Percentiles rank a stretch among this genome's conserved stretches.
These are phyloP conservation scores for Bimastos eiseni DNA, from an alignment of 2,888 invertebrate species.

Conservation along the genomic window DNA sequence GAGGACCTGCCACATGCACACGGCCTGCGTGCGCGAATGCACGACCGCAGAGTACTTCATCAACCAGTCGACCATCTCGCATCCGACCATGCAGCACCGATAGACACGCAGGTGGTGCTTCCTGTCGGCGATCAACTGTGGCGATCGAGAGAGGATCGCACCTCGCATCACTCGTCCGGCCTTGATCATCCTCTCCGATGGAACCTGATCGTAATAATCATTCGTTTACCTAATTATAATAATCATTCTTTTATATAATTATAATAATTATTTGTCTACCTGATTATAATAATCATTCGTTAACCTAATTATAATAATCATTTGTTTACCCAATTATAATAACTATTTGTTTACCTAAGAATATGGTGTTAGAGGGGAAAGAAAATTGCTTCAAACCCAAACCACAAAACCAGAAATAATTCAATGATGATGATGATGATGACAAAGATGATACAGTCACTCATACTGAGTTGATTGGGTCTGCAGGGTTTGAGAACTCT, in stretches of 20 bases:
- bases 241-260: too few relatives aligned
- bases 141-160: constrained; percentile 69
- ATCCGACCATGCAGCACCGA: constrained; percentile 72
- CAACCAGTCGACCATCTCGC: constrained; percentile 81
- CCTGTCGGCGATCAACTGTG: constrained; percentile 70
- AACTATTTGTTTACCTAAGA: too few relatives aligned
- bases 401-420: too few relatives aligned
- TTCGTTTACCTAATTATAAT: too few relatives aligned
- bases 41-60: constrained; percentile 69
- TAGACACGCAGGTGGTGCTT: constrained; percentile 70
- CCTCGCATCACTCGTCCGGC: constrained; percentile 75
- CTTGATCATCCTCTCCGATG: constrained; percentile 71
- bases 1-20: constrained; percentile 82
- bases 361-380: too few relatives aligned
- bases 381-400: too few relatives aligned
- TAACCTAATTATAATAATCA: too few relatives aligned
- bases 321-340: too few relatives aligned
- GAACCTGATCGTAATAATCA: constrained; percentile 59
- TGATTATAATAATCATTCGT: too few relatives aligned
- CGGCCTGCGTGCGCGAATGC: constrained; percentile 72
- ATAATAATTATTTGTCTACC: too few relatives aligned
- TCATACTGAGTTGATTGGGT: constrained; percentile 53
- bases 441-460: background rate
- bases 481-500: constrained; percentile 51
- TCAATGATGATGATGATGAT: too few relatives aligned